Base-by-base conservation (phyloP, 2,113 vertebrate species). In the Piprites chloris region DNA sequence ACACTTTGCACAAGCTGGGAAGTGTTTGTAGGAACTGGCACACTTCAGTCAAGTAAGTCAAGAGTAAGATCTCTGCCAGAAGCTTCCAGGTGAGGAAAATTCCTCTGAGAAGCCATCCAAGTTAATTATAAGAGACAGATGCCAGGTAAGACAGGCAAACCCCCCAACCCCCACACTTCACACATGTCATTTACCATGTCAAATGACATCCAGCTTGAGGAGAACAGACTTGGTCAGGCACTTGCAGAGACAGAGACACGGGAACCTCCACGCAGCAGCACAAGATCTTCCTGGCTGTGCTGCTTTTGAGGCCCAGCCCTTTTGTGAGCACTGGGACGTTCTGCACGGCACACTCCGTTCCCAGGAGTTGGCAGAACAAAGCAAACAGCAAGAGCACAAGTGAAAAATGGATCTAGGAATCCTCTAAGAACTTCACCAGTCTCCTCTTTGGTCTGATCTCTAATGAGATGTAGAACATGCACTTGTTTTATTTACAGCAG, bases 311-410 rank as follows among this genome's bases (percentile, higher is more conserved):
- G 82, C 85, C 62, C 1, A 0, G 74, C 53, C 63, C 66, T 81
- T 69, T n/a, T 67, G 79, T 23, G 84, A 95, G 28, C 91, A 71
- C 61, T 63, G 85, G 84, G 81, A 89, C 19, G 7, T 23, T 87
- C 80, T 28, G 27, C 80, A 58, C 0, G 0, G 84, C 91, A 63
- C 39, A 33, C 77, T 42, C 30, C 2, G 13, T 82, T 81, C 89
- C 85, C 71, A 91, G 69, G 67, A 44, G 19, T 23, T 89, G 93
- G 80, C 91, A 94, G 84, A 95, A 96, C 55, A 94, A 93, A 88
- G 83, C 79, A 86, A 91, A 80, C 46, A 77, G 90, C 50, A 76
- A 92, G 22, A 91, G 30, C 9, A 1, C 12, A 52, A 56, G 85
- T 37, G 83, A 86, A 68, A 87, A 56, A 42, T 11, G 33, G 49